A percentile compares a stretch with the other conserved stretches of the same genome.
These are phyloP conservation scores for Harmothoe impar DNA, from an alignment of 2,888 invertebrate genomes.

Conservation along the genomic window DNA sequence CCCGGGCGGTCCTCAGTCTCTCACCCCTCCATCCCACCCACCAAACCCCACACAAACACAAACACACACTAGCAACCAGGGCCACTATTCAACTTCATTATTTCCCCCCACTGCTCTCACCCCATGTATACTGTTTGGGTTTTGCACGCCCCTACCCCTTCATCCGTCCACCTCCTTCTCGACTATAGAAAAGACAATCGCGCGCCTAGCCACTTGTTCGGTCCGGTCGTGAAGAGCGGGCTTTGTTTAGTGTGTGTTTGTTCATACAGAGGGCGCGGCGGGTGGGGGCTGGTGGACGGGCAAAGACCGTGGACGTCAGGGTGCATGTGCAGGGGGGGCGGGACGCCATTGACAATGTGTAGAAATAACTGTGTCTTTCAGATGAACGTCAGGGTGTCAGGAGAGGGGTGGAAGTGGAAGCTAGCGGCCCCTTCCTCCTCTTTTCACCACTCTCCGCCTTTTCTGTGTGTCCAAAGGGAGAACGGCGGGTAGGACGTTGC, in stretches of 20 bases:
- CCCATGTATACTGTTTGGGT: not conserved
- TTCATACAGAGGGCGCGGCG: not conserved
- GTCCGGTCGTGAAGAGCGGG: not conserved
- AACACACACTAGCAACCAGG: not conserved
- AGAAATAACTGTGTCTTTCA: not conserved
- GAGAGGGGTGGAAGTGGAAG: too few relatives aligned
- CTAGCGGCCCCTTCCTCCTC: not conserved
- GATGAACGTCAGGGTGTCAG: too few relatives aligned
- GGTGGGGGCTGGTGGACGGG: conserved; percentile 25
- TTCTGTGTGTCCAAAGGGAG: not conserved
- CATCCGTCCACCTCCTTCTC: not conserved
- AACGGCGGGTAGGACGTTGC: not conserved
- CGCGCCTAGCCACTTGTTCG: not conserved
- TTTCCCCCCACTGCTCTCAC: not conserved
- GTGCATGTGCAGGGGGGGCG: not conserved
- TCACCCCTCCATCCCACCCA: not conserved
- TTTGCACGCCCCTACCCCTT: not conserved
- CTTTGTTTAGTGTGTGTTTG: not conserved
- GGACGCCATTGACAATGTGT: not conserved
- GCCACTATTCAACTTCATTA: not conserved
- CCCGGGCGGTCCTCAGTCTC: not conserved
- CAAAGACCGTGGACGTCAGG: not conserved
- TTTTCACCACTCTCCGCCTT: not conserved
- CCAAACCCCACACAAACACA: not conserved
- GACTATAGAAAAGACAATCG: not conserved